Evolutionary conservation across 2,113 vertebrate species (phyloP).

Genomic region (Cygnus buccinator): DNA sequence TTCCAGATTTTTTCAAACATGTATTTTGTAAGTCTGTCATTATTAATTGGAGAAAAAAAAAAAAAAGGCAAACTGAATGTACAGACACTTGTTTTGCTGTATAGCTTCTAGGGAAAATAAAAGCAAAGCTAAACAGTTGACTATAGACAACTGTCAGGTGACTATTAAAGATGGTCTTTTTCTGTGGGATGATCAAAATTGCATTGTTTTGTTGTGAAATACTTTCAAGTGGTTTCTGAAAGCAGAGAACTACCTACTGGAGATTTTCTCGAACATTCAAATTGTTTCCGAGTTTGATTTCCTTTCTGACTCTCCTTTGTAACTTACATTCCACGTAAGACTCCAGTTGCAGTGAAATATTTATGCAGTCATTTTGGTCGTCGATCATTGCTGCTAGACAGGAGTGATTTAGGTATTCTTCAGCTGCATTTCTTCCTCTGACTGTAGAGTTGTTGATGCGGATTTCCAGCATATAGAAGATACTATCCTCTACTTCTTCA

Average conservation of each 20-base stretch:
- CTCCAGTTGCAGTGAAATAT: slow-evolving; percentile 69
- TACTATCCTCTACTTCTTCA: slow-evolving; percentile 13
- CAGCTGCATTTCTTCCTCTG: not conserved
- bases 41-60: not conserved
- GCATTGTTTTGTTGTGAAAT: not conserved
- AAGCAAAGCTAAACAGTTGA: not conserved
- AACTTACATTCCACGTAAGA: slow-evolving; percentile 74
- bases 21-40: not conserved
- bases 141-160: not conserved
- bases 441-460: not conserved
- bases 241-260: not conserved
- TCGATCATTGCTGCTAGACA: slow-evolving; percentile 48
- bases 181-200: not conserved
- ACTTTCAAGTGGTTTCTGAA: not conserved
- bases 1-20: not conserved
- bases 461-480: slow-evolving; percentile 48
- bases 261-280: not conserved
- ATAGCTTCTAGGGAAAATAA: not conserved
- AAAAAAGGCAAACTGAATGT: not conserved
- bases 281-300: slow-evolving; percentile 18
- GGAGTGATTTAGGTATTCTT: slow-evolving; percentile 34
- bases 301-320: slow-evolving; percentile 1
- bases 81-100: not conserved
- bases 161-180: not conserved
- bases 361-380: slow-evolving; percentile 43